Base-by-base conservation (phyloP, 1,140 invertebrate genomes). In the Dryas iulia region DNA sequence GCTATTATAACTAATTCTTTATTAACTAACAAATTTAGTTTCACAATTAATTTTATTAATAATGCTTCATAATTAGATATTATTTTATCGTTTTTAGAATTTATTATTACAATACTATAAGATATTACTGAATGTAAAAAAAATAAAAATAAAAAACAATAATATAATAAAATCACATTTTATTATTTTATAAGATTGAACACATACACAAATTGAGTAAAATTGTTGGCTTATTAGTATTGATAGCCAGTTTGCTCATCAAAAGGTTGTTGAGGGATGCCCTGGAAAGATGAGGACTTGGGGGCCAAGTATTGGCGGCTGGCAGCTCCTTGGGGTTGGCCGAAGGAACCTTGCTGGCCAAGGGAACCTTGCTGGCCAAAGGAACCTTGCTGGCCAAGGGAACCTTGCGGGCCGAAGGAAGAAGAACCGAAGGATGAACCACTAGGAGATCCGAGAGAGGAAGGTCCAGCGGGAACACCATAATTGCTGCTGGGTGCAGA, bases 171-270 rank as follows among this genome's bases (percentile, higher is more conserved):
- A 47, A 59, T 66, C 23, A 26, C 60, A 59, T 54, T 59, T 59
- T 31, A 8, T 31, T 31, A 54, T 24, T 35, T 62, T 64, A 63
- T 62, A 63, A 56, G 39, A 26, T 72, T 69, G 70, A 71, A 74
- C 69, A 79, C 71, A 79, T 69, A 57, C 56, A 59, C 54, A 39
- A 69, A 56, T 52, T 56, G 39, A 66, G 60, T 14, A 47, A 47
- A 64, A 23, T n/a, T 11, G 3, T 47, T 56, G 25, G n/a, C 56
- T 59, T 58, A 7, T 72, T 80, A 91, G 65, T 91, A 91, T 10
- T 81, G 77, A 69, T 91, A 91, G 54, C 89, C 89, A 21, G 85
- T 87, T 57, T 88, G 57, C 59, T 88, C 85, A 28, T 91, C 86
- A 62, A 91, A 91, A 26, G 73, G 63, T 61, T 91, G 89, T 56